These are phyloP conservation scores for Cavia porcellus DNA, from an alignment of 2,113 vertebrate species.

Conservation along the genomic window DNA sequence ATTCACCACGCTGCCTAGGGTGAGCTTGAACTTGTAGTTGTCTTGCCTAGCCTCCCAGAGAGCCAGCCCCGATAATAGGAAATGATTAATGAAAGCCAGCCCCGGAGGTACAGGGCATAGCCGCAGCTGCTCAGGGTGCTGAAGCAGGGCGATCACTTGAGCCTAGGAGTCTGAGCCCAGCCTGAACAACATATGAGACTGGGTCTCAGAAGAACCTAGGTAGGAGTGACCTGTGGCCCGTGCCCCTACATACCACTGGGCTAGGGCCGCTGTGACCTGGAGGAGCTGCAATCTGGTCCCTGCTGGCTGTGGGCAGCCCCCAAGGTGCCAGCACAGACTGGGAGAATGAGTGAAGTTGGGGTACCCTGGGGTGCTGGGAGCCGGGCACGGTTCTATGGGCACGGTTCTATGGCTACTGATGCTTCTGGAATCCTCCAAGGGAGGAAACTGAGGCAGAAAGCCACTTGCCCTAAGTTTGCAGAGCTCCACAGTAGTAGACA, in stretches of 20 bases:
- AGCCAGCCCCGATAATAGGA: background rate
- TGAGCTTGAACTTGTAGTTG: background rate
- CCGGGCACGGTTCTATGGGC: too few species aligned
- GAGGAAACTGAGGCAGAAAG: background rate
- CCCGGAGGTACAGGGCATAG: fast-evolving
- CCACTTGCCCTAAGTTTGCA: background rate
- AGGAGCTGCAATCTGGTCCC: background rate
- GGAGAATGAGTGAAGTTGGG: background rate
- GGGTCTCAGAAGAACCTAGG: background rate
- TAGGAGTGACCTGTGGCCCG: background rate
- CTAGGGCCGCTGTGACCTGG: background rate
- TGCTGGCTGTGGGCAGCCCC: fast-evolving
- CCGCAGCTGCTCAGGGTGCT: background rate
- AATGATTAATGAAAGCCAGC: background rate
- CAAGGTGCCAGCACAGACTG: fast-evolving
- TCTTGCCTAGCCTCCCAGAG: background rate
- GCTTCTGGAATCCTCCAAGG: background rate
- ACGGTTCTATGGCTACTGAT: background rate
- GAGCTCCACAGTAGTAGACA: background rate
- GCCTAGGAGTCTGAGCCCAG: background rate
- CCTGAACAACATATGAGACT: background rate
- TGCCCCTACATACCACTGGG: background rate
- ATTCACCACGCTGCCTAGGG: background rate
- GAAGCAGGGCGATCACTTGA: background rate
- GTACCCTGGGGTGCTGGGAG: fast-evolving